phyloP scores from a whole-genome alignment of 2,113 vertebrate species.

The Neolamprologus kungweensis region DNA sequence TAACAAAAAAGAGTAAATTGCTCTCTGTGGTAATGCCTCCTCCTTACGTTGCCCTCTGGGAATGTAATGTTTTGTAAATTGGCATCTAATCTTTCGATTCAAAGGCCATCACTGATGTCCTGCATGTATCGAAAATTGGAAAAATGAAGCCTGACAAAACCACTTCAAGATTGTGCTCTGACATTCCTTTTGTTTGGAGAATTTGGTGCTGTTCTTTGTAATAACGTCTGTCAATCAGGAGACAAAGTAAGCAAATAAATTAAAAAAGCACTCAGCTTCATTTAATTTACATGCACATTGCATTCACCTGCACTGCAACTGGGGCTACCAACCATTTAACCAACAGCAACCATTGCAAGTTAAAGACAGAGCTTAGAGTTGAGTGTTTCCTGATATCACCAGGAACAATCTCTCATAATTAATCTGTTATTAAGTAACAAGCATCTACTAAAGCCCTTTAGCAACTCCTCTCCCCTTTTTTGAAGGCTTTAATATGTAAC shows the following conservation, averaged over 20 bases:
- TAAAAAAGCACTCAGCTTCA: neutral
- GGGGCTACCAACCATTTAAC: neutral
- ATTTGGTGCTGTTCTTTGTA: neutral
- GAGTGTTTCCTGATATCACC: neutral
- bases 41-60: neutral
- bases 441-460: neutral
- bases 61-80: neutral
- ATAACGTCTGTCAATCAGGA: neutral
- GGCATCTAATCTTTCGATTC: neutral
- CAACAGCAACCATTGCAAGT: fast-evolving
- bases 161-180: neutral
- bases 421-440: neutral
- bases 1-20: neutral
- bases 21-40: neutral
- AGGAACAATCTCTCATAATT: neutral
- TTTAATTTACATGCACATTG: neutral
- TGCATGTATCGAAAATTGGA: neutral
- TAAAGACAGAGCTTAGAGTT: neutral
- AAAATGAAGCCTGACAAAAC: neutral
- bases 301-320: neutral
- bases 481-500: neutral
- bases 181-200: neutral
- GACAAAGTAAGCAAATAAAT: neutral
- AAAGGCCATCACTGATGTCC: neutral
- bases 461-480: fast-evolving